Evolutionary conservation across 1,140 invertebrate genomes (phyloP), one percentile per base, ranked within the genome.

Genomic region (Drosophila pruinosa): DNA sequence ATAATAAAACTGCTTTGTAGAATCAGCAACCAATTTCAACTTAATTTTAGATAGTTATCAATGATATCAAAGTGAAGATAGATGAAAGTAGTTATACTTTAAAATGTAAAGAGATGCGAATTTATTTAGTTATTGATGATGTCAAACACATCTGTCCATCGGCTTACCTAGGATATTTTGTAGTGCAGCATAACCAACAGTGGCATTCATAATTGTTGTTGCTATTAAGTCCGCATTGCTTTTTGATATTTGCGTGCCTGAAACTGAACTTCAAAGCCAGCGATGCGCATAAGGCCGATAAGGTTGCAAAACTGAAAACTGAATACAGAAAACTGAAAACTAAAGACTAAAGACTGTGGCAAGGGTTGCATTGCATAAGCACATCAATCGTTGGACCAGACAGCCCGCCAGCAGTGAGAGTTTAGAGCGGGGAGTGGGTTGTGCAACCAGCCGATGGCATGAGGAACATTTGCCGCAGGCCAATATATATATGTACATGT

Each of bases 341-440:
- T 41, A 31, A 52, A 53, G 21, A 34, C 38, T 24, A 21, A 36
- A 65, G 56, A 43, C 43, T 45, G 21, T 53, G 69, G 69, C 69
- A 72, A 72, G 70, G 70, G 70, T 72, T 72, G 81, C 81, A 88
- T 88, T 85, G 74, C 73, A 83, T 85, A 85, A 85, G 81, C 68
- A 72, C 80, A 85, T 86, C 80, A 86, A 85, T 86, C 80, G 79
- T 85, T 79, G 79, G 72, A 83, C 80, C 81, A 80, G 81, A 75
- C 79, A 53, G 57, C 5, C 14, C 5, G 21, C 8, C 48, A 62
- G 58, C 26, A 53, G 56, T 26, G 63, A 72, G 52, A 50, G 39
- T 8, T 17, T 14, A 7, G 6, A 19, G 41, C 17, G 53, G 8
- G 19, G 67, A 43, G 63, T 65, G 77, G 38, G 8, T n/a, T n/a